Percentiles rank a stretch among this genome's conserved stretches.
phyloP scores from a whole-genome alignment of 2,888 invertebrate species.

The Cynaeus angustus region DNA sequence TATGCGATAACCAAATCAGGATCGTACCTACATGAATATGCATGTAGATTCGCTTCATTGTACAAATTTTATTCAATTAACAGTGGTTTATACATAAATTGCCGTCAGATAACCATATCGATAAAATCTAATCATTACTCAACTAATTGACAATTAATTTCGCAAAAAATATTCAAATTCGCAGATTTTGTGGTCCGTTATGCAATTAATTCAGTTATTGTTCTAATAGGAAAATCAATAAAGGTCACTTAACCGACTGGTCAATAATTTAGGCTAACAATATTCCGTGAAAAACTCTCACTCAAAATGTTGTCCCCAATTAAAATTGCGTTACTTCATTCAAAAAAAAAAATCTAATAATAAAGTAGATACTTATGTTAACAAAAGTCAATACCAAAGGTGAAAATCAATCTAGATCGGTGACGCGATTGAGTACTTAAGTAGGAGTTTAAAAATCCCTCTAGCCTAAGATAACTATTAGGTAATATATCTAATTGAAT shows the following conservation, averaged over 20 bases:
- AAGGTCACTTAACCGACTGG: slow-evolving; percentile 46
- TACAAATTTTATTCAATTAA: slow-evolving; percentile 31
- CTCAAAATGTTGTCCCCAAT: slow-evolving; percentile 34
- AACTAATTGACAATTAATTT: slow-evolving; percentile 32
- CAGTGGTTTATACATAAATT: not conserved
- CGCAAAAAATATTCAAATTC: slow-evolving; percentile 28
- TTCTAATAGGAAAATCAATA: slow-evolving; percentile 41
- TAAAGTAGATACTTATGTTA: slow-evolving; percentile 29
- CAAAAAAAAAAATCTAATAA: slow-evolving; percentile 6
- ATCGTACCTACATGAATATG: slow-evolving; percentile 23
- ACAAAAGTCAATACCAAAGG: slow-evolving; percentile 17
- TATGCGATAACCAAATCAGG: slow-evolving; percentile 23
- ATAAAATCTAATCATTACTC: slow-evolving; percentile 14
- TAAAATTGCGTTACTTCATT: slow-evolving; percentile 36
- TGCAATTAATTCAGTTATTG: slow-evolving; percentile 42
- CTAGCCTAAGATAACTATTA: not conserved
- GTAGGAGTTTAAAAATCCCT: not conserved
- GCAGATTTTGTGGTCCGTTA: slow-evolving; percentile 17
- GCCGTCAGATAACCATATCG: slow-evolving; percentile 4
- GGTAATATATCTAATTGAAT: slow-evolving; percentile 18
- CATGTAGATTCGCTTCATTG: slow-evolving; percentile 9
- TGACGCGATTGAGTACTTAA: not conserved
- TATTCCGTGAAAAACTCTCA: slow-evolving; percentile 42
- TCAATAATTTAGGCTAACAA: slow-evolving; percentile 43
- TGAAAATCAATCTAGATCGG: slow-evolving; percentile 25